A percentile compares a stretch with the other conserved stretches of the same genome.
phyloP scores from a whole-genome alignment of 2,113 vertebrate species.

The Barbus barbus region DNA sequence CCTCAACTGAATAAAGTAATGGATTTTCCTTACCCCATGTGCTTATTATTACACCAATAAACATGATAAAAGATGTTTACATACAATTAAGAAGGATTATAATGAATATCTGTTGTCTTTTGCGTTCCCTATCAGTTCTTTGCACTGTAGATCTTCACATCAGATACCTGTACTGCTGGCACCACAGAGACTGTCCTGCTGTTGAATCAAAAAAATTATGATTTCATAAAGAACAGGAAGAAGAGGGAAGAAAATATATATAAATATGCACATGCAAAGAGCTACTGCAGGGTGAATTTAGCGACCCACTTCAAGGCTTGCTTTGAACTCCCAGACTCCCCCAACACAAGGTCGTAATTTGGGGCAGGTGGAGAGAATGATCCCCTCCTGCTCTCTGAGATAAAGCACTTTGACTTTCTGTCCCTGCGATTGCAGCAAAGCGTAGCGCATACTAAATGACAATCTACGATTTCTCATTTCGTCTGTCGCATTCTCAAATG shows the following conservation, averaged over 20 bases:
- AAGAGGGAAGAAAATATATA: constrained; percentile 24
- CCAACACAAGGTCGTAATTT: constrained; percentile 58
- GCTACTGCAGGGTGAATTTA: constrained; percentile 55
- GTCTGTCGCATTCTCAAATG: constrained; percentile 13
- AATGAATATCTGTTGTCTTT: neutral
- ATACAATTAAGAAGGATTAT: constrained; percentile 3
- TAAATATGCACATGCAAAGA: constrained; percentile 41
- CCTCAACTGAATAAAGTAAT: neutral
- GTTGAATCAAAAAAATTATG: neutral
- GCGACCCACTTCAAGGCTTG: constrained; percentile 40
- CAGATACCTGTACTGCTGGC: too few relatives aligned
- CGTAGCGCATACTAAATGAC: constrained; percentile 43
- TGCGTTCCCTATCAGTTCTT: neutral
- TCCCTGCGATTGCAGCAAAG: constrained; percentile 24
- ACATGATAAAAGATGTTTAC: constrained; percentile 8
- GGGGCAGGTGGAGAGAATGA: constrained; percentile 60
- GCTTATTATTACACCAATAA: neutral
- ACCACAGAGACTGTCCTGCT: neutral
- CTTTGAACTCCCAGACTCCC: constrained; percentile 40
- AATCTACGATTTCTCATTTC: neutral
- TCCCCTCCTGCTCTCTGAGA: constrained; percentile 70
- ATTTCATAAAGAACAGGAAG: neutral
- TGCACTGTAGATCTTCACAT: neutral
- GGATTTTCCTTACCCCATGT: neutral
- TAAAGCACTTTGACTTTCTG: constrained; percentile 57